Evolutionary conservation across 2,888 invertebrate species (phyloP), one percentile per base, ranked within the genome.

Genomic region (Netelia inedita): DNA sequence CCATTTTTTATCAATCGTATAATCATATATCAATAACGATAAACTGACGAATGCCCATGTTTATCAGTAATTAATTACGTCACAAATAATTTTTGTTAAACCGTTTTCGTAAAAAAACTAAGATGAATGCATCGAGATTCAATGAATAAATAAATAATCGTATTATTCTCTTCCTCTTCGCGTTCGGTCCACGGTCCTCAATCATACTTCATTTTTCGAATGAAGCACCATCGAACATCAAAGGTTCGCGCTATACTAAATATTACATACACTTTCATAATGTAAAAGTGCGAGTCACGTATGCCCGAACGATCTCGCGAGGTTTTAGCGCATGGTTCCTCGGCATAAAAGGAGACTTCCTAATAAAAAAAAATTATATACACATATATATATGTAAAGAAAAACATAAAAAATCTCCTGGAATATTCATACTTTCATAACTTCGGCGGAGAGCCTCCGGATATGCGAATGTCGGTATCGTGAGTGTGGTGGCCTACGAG

Each of bases 171-270:
- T 61, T 72, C 41, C 11, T 69, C 43, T 28, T 21, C 14, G 6
- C 84, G 86, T 72, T 80, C 65, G 72, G 63, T 79, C 75, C 82
- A 87, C 87, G 85, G 86, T 88, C 88, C 1, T 55, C 66, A 28
- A 21, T 53, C 23, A 16, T 71, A 88, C 88, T 88, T 88, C 86
- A 86, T 89, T 89, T 86, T 85, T 79, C 80, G 65, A 86, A 86
- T 86, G 87, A 90, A 88, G 88, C 89, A 85, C 86, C 89, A 88
- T 90, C 88, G 88, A 89, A 89, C 88, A 91, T 91, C 91, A 91
- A 91, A 91, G 79, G 53, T 23, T 66, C 59, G 46, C 46, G 19
- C 23, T n/a, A 35, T 68, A 50, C 50, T n/a, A 88, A 87, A 84
- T 80, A 79, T 85, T 87, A 89, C 91, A 89, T 90, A 61, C 50